Base-by-base conservation (phyloP, 2,888 invertebrate species). In the Thalpophila matura region DNA sequence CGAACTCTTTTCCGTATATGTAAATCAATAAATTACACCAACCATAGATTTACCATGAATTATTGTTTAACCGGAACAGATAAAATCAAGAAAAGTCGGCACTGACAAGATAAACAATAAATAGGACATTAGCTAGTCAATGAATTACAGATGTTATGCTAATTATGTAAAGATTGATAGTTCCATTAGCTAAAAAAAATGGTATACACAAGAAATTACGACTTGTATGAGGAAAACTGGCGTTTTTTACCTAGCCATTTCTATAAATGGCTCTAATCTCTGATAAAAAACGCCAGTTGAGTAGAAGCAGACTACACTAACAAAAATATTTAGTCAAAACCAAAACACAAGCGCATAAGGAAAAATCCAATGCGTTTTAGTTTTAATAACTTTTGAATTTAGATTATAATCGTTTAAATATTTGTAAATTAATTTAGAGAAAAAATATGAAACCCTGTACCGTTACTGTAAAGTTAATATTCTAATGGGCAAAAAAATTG, bases 21-120 rank as follows among this genome's bases (percentile, higher is more conserved):
- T 35, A 27, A 35, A 53, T 47, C 27, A 7, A 57, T 64, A 42
- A 66, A 66, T 66, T 35, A 42, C 20, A 24, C 33, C 2, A 35
- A 50, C 7, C 22, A 56, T 56, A 24, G 10, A 16, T 51, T 47
- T 20, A 49, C 42, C 20, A 31, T 27, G 22, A 71, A 37, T 45
- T 33, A 68, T 16, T 12, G 24, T 20, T 18, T 27, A 45, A 64
- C 29, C 20, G 24, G 31, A 46, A 31, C 0, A 10, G 6, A 50
- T 29, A 14, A n/a, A 56, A 45, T 56, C 26, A 67, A 18, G 35
- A 31, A 14, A 29, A 12, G 12, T 26, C 12, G 16, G 1, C 1
- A 2, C n/a, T 12, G 42, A 37, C 10, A 33, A 31, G 12, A 29
- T 55, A 54, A 33, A 53, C 31, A 67, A 35, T 31, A 4, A 14